Evolutionary conservation across 1,140 invertebrate species (phyloP).

Genomic region (Neoseiulus cucumeris): DNA sequence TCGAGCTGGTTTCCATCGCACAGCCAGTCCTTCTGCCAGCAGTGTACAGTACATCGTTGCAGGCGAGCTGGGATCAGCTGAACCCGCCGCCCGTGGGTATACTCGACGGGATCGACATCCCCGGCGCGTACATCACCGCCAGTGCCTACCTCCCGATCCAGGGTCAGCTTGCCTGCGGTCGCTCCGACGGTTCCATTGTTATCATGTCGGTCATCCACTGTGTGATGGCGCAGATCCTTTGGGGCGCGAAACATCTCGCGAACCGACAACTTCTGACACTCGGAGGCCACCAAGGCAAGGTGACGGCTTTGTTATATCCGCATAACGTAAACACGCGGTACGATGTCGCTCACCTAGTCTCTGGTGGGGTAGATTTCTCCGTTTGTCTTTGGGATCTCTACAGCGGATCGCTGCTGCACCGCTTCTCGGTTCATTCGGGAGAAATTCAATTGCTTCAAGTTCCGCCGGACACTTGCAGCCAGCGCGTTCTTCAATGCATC

Average conservation of each 20-base stretch:
- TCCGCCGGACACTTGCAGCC: constrained; percentile 72
- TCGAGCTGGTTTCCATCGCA: neutral
- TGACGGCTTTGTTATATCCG: constrained; percentile 88
- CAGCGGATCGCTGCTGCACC: constrained; percentile 63
- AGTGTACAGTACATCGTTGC: constrained; percentile 50
- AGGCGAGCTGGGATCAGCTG: constrained; percentile 63
- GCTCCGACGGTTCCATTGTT: constrained; percentile 89
- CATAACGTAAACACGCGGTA: constrained; percentile 78
- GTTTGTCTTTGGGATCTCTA: constrained; percentile 94
- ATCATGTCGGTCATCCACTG: constrained; percentile 88
- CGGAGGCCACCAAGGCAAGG: constrained; percentile 69
- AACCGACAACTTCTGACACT: constrained; percentile 40
- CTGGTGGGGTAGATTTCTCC: constrained; percentile 90
- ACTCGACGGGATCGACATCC: constrained; percentile 56
- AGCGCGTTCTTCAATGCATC: constrained; percentile 76
- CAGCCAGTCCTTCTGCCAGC: constrained; percentile 30
- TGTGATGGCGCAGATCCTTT: constrained; percentile 75
- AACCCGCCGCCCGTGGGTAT: constrained; percentile 68
- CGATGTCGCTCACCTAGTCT: constrained; percentile 71
- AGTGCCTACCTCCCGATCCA: constrained; percentile 81
- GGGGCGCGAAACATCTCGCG: constrained; percentile 68
- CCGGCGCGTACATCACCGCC: constrained; percentile 53
- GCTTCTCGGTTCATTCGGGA: constrained; percentile 85
- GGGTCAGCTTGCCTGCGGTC: constrained; percentile 74
- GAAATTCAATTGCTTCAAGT: constrained; percentile 65